Base-by-base conservation (phyloP, 2,797 vertebrate species). In the Parauchenoglanis punctatus region DNA sequence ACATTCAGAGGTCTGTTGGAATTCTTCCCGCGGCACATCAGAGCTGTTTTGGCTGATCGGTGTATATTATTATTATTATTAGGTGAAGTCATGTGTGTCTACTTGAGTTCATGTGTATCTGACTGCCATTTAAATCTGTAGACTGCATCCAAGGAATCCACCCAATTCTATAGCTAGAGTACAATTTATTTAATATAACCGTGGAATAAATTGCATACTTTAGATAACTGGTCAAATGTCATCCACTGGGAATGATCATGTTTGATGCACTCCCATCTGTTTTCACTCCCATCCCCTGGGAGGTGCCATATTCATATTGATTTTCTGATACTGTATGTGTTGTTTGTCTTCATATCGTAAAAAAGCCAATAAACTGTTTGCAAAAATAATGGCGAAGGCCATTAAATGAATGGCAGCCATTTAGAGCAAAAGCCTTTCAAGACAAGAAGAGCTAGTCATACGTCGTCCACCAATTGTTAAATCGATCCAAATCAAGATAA, bases 231-330 rank as follows among this genome's bases (percentile, higher is more conserved):
- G 54, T 58, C n/a, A 11, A 67, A 52, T 20, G 8, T 2, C 81
- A 31, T 68, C 63, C 0, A 8, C 81, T 68, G n/a, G 20, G 28
- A 83, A 83, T 31, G 46, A 83, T 68, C n/a, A 82, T 67, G 63
- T 52, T 52, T 13, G 63, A 35, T 59, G 17, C 46, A 15, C 25
- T 83, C 7, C 7, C 6, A 23, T 13, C 28, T 11, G 18, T n/a
- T 81, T 63, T 46, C 18, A 28, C 7, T 28, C 28, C 81, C 44
- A 31, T 83, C 81, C 46, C 63, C 81, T 35, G 81, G 46, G 28
- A 83, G 28, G 63, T 83, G 81, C 81, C 63, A 83, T 54, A 83
- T 83, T 68, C n/a, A 31, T 83, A 83, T 83, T 35, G 81, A 83
- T 83, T 83, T 83, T 68, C 8, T 54, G 63, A 54, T 68, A 54